phyloP scores from a whole-genome alignment of 2,113 vertebrate species.

The Amphiprion percula region DNA sequence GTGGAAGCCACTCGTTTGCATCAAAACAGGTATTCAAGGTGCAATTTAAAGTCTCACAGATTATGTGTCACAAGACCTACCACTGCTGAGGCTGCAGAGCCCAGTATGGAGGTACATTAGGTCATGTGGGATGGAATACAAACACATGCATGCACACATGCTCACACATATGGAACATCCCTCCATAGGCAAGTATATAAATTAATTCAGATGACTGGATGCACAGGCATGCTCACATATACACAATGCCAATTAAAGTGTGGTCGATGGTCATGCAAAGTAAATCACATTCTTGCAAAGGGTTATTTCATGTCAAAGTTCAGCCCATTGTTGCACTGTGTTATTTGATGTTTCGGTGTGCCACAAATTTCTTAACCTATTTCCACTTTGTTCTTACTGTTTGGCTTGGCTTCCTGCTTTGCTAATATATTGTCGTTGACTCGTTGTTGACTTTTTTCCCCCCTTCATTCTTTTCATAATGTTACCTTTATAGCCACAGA shows the following conservation, averaged over 20 bases:
- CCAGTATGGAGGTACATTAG: constrained; percentile 29
- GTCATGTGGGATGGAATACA: constrained; percentile 74
- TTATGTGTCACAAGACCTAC: constrained; percentile 1
- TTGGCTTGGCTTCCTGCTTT: too few species aligned
- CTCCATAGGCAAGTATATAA: constrained; percentile 45
- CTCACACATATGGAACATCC: constrained; percentile 57
- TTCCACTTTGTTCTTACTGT: not conserved
- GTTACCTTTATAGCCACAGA: too few species aligned
- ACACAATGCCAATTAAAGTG: constrained; percentile 21
- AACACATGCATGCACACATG: constrained; percentile 55
- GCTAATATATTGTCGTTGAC: too few species aligned
- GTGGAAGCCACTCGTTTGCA: constrained; percentile 4
- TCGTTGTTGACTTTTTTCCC: too few species aligned
- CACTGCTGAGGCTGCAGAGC: constrained; percentile 1
- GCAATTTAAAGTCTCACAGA: not conserved
- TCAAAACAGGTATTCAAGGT: not conserved
- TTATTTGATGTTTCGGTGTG: not conserved
- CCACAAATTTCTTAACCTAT: not conserved
- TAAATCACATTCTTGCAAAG: not conserved
- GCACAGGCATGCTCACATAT: constrained; percentile 33
- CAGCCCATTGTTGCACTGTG: not conserved
- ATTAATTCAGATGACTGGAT: constrained; percentile 23
- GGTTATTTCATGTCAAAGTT: not conserved
- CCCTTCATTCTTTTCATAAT: too few species aligned
- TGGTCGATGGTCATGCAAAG: constrained; percentile 4